These are phyloP conservation scores for Progne subis DNA, from an alignment of 2,113 vertebrate genomes.

Conservation along the genomic window DNA sequence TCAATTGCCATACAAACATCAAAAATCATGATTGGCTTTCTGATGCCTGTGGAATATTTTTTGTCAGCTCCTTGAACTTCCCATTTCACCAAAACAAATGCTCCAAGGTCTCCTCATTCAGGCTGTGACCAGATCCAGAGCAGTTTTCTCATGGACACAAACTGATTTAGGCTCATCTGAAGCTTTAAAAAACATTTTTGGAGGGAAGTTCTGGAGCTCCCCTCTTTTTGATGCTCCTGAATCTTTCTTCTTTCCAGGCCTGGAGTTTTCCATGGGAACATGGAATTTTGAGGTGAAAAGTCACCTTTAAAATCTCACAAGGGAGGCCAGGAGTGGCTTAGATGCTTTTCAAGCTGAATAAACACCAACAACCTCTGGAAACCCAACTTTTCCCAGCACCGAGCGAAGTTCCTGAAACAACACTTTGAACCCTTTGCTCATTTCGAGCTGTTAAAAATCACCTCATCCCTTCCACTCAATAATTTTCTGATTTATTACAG, in stretches of 20 bases:
- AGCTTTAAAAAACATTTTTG: not conserved
- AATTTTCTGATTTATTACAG: not conserved
- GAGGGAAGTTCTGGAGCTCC: not conserved
- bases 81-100: not conserved
- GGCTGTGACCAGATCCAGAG: not conserved
- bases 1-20: not conserved
- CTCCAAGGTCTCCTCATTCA: not conserved
- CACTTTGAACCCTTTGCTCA: not conserved
- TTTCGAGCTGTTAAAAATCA: not conserved
- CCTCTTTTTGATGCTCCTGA: not conserved
- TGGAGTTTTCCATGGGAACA: accelerated
- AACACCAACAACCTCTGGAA: not conserved
- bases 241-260: not conserved
- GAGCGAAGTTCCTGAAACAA: not conserved
- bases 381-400: not conserved
- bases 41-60: not conserved
- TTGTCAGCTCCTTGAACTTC: not conserved
- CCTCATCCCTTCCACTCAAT: not conserved
- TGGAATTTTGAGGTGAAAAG: not conserved
- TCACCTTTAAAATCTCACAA: not conserved
- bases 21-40: not conserved
- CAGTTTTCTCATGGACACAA: not conserved
- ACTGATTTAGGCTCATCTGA: not conserved
- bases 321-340: not conserved
- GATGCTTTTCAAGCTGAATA: not conserved